These are phyloP conservation scores for Encarsia formosa DNA, from an alignment of 2,888 invertebrate species.

Conservation along the genomic window DNA sequence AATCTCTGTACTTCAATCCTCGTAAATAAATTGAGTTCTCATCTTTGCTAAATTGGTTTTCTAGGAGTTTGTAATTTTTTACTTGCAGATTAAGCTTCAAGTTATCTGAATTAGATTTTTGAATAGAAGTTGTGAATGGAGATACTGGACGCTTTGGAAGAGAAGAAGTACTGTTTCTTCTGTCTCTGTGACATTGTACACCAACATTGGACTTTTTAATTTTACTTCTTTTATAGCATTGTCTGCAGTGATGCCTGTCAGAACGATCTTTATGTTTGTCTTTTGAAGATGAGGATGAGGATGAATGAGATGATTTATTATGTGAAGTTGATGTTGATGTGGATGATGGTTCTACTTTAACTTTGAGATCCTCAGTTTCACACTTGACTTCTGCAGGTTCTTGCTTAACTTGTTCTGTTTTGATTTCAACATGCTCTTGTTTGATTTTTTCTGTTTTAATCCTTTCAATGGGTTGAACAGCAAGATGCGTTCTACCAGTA, in stretches of 20 bases:
- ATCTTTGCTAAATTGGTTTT: constrained; percentile 28
- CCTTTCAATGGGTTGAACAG: constrained; percentile 14
- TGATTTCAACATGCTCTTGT: constrained; percentile 33
- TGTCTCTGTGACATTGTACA: constrained; percentile 66
- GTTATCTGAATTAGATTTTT: constrained; percentile 41
- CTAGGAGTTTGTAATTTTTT: constrained; percentile 37
- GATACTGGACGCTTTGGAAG: constrained; percentile 35
- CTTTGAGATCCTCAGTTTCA: constrained; percentile 22
- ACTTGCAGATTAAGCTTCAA: constrained; percentile 44
- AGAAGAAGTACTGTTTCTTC: constrained; percentile 41
- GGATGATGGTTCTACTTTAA: constrained; percentile 15
- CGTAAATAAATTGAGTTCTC: constrained; percentile 40
- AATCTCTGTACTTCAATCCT: constrained; percentile 63
- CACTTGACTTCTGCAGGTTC: constrained; percentile 32
- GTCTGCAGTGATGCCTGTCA: constrained; percentile 56
- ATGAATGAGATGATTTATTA: constrained; percentile 34
- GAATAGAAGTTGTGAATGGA: constrained; percentile 30
- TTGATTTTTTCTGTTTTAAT: constrained; percentile 28
- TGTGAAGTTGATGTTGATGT: constrained; percentile 12
- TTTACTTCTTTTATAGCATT: constrained; percentile 67
- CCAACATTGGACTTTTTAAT: constrained; percentile 68
- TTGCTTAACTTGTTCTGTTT: constrained; percentile 30
- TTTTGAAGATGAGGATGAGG: constrained; percentile 43
- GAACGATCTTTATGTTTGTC: constrained; percentile 40
- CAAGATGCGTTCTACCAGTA: neutral